Percentiles rank a stretch among this genome's conserved stretches.
Conservation (phyloP, 2,797 vertebrate genomes). For the Poecilia wingei region DNA sequence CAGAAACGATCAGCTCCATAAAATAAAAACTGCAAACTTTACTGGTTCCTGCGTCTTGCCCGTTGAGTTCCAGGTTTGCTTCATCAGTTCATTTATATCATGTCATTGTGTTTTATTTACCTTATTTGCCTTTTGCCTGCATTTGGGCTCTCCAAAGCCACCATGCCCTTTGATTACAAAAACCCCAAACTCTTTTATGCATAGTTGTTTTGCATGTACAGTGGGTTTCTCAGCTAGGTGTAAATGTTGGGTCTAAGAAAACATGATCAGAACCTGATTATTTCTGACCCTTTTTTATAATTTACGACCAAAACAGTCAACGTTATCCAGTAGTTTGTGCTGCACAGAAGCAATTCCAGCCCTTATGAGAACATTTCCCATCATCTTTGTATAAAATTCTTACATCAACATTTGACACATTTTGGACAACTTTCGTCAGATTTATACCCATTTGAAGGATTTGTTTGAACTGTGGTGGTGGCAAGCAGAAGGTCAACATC, state of each 20-base stretch:
- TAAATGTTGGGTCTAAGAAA: neutral
- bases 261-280: neutral
- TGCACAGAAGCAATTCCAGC: neutral
- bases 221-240: neutral
- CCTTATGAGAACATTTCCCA: neutral
- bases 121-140: neutral
- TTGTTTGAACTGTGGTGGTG: neutral
- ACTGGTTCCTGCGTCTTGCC: neutral
- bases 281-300: neutral
- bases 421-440: neutral
- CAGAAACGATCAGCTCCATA: neutral
- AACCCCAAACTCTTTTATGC: neutral
- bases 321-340: neutral
- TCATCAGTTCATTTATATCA: neutral
- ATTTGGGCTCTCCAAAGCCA: neutral
- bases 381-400: neutral
- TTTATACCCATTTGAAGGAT: neutral
- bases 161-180: neutral
- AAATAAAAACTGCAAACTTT: neutral
- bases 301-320: neutral
- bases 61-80: neutral
- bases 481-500: constrained; percentile 3
- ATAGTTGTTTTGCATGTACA: neutral
- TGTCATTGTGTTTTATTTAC: neutral
- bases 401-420: neutral